Conservation (phyloP, 1,140 invertebrate species). For the Monomorium pharaonis region DNA sequence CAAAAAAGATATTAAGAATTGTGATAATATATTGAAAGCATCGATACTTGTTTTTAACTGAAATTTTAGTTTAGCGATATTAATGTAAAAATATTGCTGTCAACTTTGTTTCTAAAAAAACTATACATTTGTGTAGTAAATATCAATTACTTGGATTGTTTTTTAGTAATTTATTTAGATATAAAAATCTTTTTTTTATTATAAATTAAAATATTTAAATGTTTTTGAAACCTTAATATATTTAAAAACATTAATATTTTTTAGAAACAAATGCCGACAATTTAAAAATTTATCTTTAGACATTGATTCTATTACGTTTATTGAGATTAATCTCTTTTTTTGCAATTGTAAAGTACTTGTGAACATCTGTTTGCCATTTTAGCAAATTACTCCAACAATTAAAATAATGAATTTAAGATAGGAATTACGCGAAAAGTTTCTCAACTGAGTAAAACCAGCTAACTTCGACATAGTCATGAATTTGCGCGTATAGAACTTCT, state of each 20-base stretch:
- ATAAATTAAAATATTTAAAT: neutral
- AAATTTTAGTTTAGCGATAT: neutral
- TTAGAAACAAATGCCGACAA: neutral
- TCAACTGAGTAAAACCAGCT: slow-evolving; percentile 34
- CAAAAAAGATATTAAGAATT: neutral
- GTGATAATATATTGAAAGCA: neutral
- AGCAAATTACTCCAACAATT: slow-evolving; percentile 22
- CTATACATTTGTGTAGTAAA: neutral
- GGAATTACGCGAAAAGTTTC: slow-evolving; percentile 28
- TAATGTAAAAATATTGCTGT: neutral
- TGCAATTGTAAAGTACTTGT: neutral
- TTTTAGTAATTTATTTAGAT: neutral
- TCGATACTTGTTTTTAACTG: neutral
- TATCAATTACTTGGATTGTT: neutral
- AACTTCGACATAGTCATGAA: slow-evolving; percentile 22
- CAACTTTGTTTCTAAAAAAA: neutral
- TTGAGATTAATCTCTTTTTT: neutral
- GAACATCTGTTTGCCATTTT: slow-evolving; percentile 21
- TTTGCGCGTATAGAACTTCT: neutral
- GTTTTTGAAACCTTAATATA: neutral
- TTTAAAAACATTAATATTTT: neutral
- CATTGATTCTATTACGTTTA: neutral
- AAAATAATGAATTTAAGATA: slow-evolving; percentile 53
- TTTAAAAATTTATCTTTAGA: neutral
- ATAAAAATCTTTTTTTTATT: neutral